These are phyloP conservation scores for Pteropus rufus DNA, from an alignment of 2,797 vertebrate genomes.

Conservation along the genomic window DNA sequence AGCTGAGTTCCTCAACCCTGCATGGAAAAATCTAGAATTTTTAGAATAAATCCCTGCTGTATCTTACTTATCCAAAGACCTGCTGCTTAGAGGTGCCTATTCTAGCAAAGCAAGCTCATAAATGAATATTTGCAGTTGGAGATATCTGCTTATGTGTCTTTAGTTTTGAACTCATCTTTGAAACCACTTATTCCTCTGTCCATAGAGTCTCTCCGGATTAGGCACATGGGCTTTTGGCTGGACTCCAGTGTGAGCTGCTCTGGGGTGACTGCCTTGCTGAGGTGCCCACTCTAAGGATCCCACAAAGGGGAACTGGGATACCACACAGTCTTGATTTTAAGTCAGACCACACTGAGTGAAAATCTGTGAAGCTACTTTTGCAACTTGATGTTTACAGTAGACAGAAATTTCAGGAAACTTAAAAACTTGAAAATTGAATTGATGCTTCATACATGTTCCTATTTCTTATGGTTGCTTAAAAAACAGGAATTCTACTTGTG, in stretches of 20 bases:
- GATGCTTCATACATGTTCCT: neutral
- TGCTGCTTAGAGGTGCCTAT: neutral
- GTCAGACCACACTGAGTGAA: neutral
- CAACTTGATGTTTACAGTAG: neutral
- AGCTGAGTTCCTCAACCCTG: neutral
- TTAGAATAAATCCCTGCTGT: neutral
- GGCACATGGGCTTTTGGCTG: neutral
- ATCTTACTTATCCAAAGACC: neutral
- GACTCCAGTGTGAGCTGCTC: neutral
- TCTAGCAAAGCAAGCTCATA: neutral
- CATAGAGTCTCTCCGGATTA: neutral
- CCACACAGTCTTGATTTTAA: neutral
- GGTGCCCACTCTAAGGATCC: neutral
- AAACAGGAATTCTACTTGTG: neutral
- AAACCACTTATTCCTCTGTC: neutral
- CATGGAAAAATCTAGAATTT: neutral
- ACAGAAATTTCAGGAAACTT: neutral
- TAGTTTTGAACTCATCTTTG: neutral
- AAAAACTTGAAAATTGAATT: conserved; percentile 2
- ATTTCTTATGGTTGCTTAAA: neutral
- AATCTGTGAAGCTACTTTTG: neutral
- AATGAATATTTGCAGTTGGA: neutral
- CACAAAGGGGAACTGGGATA: neutral
- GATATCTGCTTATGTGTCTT: neutral
- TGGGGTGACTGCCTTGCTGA: neutral